These are phyloP conservation scores for Marisa cornuarietis DNA, from an alignment of 1,140 invertebrate species.

Conservation along the genomic window DNA sequence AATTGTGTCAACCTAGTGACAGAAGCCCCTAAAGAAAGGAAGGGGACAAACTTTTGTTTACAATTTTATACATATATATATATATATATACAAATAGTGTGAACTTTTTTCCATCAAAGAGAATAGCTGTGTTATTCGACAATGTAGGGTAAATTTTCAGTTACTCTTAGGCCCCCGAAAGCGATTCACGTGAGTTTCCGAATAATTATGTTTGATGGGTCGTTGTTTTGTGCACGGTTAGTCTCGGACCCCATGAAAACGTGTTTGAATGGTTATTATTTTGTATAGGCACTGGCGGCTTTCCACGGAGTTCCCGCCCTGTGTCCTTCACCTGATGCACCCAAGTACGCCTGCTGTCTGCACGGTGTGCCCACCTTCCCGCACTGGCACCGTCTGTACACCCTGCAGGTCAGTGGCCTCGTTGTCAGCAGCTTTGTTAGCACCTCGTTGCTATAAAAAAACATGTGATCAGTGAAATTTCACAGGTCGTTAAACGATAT, in stretches of 20 bases:
- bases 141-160: background rate
- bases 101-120: background rate
- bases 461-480: too few species aligned
- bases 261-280: background rate
- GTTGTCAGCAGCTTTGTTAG: too few species aligned
- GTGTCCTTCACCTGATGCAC: slow-evolving; percentile 19
- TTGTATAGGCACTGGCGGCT: background rate
- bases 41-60: too few species aligned
- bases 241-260: background rate
- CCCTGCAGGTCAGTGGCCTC: slow-evolving; percentile 21
- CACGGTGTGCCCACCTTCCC: slow-evolving; percentile 42
- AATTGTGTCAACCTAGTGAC: too few species aligned
- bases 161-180: background rate
- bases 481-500: too few species aligned
- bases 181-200: background rate
- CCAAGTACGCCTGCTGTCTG: slow-evolving; percentile 30
- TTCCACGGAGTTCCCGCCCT: slow-evolving; percentile 29
- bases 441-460: too few species aligned
- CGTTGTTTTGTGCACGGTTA: background rate
- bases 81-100: too few species aligned
- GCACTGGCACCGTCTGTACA: slow-evolving; percentile 40
- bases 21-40: too few species aligned
- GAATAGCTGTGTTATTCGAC: background rate
- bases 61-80: too few species aligned
- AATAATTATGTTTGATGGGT: slow-evolving; percentile 1